Evolutionary conservation across 2,113 vertebrate genomes (phyloP).

Genomic region (Varanus komodoensis): DNA sequence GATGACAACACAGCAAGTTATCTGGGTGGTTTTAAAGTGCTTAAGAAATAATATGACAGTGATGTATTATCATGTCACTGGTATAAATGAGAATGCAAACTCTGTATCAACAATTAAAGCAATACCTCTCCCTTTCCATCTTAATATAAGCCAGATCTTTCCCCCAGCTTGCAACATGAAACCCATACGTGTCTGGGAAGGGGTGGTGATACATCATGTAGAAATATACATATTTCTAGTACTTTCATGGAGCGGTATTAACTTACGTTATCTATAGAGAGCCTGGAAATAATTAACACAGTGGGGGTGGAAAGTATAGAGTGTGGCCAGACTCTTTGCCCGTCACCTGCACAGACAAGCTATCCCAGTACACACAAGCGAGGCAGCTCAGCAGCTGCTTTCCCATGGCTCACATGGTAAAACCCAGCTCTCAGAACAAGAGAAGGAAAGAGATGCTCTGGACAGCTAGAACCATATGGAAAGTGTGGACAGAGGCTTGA

Average conservation of each 20-base stretch:
- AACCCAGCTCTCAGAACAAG: background rate
- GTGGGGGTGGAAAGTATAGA: background rate
- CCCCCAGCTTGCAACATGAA: too few relatives aligned
- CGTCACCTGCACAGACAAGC: background rate
- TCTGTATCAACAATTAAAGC: conserved; percentile 21
- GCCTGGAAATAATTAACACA: conserved; percentile 1
- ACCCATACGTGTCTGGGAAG: background rate
- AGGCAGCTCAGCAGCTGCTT: background rate
- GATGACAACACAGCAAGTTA: background rate
- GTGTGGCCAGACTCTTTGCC: background rate
- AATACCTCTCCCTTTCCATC: conserved; percentile 1
- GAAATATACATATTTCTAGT: background rate
- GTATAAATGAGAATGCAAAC: conserved; percentile 1
- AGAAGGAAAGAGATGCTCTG: background rate
- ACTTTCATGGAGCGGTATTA: background rate
- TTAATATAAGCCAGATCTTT: conserved; percentile 14
- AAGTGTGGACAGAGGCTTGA: background rate
- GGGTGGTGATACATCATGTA: conserved; percentile 6
- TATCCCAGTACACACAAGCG: background rate
- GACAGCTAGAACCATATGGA: background rate
- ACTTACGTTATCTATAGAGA: background rate
- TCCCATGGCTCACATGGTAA: background rate
- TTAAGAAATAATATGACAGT: conserved; percentile 22
- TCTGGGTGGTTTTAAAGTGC: conserved; percentile 30
- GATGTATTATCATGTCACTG: conserved; percentile 20